Evolutionary conservation across 2,888 invertebrate genomes (phyloP), one percentile per base, ranked within the genome.

Genomic region (Tetheella fluctuosa): DNA sequence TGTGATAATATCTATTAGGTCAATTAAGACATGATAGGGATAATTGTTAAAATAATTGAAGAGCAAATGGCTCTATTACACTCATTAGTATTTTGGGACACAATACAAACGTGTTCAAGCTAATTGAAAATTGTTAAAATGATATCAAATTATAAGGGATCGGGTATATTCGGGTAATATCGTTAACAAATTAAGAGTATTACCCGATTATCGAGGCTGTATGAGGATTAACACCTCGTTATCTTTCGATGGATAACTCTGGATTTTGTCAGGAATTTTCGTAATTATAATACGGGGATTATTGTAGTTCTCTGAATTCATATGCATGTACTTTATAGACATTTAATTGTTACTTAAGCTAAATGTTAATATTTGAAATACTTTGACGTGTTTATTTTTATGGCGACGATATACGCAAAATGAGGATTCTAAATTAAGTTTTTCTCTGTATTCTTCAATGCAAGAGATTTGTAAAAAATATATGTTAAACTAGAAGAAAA

Each of bases 181-280:
- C 25, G 54, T 28, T 54, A 28, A 54, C 54, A 15, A 54, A 55
- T 55, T 55, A 55, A 17, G 55, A n/a, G 48, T 48, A 48, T 42
- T 42, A 42, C 17, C n/a, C n/a, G 42, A 48, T 48, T 48, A 48
- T 17, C 48, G 48, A 48, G 48, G 48, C 20, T 20, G 20, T 48
- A 20, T 48, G 48, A 48, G 20, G 48, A 48, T 48, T 48, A 48
- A 20, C 48, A 7, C 48, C 48, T 48, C 48, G 17, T 48, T 20
- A n/a, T 48, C 20, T 48, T 10, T 48, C 48, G 20, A 20, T 7
- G 20, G 48, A 20, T 20, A 17, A 48, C 7, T 10, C 10, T 48
- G 17, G 42, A 17, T 42, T 42, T n/a, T 6, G 37, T 15, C 42
- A 17, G 2, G 17, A 42, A 7, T n/a, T 5, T 42, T 10, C 17